phyloP scores from a whole-genome alignment of 64 coral and sea anemone genomes.

The Porites australiensis region DNA sequence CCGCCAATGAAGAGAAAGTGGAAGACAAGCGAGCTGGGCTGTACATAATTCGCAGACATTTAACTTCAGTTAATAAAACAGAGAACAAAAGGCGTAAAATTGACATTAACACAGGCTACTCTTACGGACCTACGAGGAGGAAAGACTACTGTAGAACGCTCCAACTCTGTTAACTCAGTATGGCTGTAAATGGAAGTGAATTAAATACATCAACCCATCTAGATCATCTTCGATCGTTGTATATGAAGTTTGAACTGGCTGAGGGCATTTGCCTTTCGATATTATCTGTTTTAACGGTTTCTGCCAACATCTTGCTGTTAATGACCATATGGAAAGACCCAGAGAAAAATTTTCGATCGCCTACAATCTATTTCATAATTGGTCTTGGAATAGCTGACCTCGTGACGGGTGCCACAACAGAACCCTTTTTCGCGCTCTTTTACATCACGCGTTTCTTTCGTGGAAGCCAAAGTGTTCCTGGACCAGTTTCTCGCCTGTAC shows the following conservation, averaged over 20 bases:
- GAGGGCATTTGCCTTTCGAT: slow-evolving; percentile 69
- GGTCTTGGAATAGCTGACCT: slow-evolving; percentile 86
- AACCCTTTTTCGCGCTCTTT: slow-evolving; percentile 80
- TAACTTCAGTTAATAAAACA: background rate
- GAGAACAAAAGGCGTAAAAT: background rate
- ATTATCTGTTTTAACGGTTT: slow-evolving; percentile 68
- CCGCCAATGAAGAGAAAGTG: background rate
- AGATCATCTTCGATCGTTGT: slow-evolving; percentile 37
- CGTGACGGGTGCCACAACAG: slow-evolving; percentile 78
- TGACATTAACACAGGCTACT: background rate
- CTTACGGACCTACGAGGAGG: background rate
- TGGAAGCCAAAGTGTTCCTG: background rate
- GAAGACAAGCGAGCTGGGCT: background rate
- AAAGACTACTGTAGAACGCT: too few species aligned
- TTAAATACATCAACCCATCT: background rate
- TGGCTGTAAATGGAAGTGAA: slow-evolving; percentile 9
- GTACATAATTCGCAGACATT: background rate
- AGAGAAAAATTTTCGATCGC: slow-evolving; percentile 64
- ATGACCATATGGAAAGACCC: slow-evolving; percentile 75
- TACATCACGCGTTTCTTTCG: slow-evolving; percentile 53
- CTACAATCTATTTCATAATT: slow-evolving; percentile 76
- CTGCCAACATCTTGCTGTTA: slow-evolving; percentile 76
- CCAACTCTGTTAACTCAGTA: background rate
- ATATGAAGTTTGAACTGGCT: slow-evolving; percentile 77
- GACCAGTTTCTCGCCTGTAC: slow-evolving; percentile 6